Evolutionary conservation across 1,140 invertebrate species (phyloP), one percentile per base, ranked within the genome.

Genomic region (Drosophila kurseongensis): DNA sequence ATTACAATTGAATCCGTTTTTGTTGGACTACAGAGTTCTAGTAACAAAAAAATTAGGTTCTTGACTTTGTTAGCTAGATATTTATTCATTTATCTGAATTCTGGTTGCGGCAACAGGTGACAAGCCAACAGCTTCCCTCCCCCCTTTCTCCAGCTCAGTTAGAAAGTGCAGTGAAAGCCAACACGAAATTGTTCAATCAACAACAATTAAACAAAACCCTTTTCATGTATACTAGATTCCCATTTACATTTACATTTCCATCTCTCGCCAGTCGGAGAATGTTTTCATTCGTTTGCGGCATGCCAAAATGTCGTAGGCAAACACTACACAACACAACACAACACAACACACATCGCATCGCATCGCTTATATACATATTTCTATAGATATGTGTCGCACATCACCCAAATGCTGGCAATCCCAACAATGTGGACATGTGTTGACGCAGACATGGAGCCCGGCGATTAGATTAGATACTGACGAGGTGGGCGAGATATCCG

Each of bases 161-260:
- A 81, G 83, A 86, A 86, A 86, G 83, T 88, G 76, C 83, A 88
- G 83, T 86, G 83, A 86, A 88, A 88, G 83, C 83, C 56, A 76
- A 47, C 35, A 66, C 61, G 45, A 48, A 80, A 78, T 58, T 76
- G 60, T 76, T 85, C 73, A 69, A 80, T 74, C 73, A 75, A 79
- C 50, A 84, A 85, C 77, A 85, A 85, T 86, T 85, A 67, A 78
- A 80, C 68, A 85, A 86, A 85, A 85, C 82, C 82, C 77, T 85
- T 84, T 85, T 77, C 77, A 84, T 75, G 40, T 60, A 38, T 57
- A 52, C 61, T 48, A 44, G 65, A 38, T 40, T 14, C 65, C 48
- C 50, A 67, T 67, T 67, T 67, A 40, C 50, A 68, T 68, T 51
- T 32, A 16, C 60, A 68, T 68, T 65, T 68, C 3, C 61, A 68